Base-by-base conservation (phyloP, 2,888 invertebrate genomes). In the Lumbricus terrestris region DNA sequence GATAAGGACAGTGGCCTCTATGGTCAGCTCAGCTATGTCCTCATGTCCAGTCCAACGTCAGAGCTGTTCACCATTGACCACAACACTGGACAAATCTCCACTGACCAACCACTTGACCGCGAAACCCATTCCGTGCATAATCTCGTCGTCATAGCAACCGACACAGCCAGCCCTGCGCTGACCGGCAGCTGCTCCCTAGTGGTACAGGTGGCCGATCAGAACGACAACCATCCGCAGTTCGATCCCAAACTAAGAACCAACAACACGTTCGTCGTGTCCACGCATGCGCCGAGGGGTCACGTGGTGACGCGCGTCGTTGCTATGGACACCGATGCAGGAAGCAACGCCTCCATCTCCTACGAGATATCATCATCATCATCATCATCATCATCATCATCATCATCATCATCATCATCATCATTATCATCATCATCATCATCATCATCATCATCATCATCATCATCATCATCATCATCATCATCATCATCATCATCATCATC, bases 1-100 rank as follows among this genome's bases (percentile, higher is more conserved):
- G 91, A 91, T 42, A 40, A 35, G 29, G 92, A 92, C 88, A 69
- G 88, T n/a, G 89, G 90, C 3, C 91, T 91, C 5, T 90, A 91
- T 88, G 91, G 90, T 33, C 69, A 90, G 82, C 88, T 91, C 88
- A 47, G 35, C 38, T 92, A 89, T 89, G 89, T 89, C n/a, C n/a
- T 89, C 37, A 89, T 88, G 11, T 42, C 29, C 54, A 98, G 97
- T 13, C 97, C 96, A 93, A n/a, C 82, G 13, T n/a, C 90, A 15
- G 89, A 88, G 35, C 34, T 82, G 20, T 98, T 98, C 95, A 95
- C 96, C 54, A 96, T 98, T 91, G 97, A 98, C 93, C 96, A 15
- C 29, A 82, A n/a, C 29, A 88, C 90, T 20, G 91, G 91, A 33
- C 34, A 42, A 35, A 88, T 92, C 35, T 85, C 88, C 20, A 91